Evolutionary conservation across 2,797 vertebrate genomes (phyloP), one percentile per base, ranked within the genome.

Genomic region (Agapornis canus): DNA sequence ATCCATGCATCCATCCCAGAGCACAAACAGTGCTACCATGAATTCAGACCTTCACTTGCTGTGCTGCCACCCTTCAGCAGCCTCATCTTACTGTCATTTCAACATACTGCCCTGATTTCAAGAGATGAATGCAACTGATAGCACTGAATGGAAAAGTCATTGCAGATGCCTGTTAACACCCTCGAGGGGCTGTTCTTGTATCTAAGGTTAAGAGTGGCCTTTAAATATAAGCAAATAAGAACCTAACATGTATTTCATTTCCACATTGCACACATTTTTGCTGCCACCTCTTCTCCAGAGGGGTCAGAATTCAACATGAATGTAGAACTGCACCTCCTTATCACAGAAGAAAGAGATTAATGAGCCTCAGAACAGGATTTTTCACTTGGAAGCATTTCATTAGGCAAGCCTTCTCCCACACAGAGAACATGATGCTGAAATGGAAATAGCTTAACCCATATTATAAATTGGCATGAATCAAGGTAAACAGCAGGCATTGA

Each of bases 401-500:
- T 81, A 91, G 63, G 29, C 51, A 92, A 56, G 40, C 43, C 65
- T 91, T 92, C 54, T 89, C 73, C 48, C 80, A 65, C 45, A 23
- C 11, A n/a, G 85, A 82, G 48, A 86, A 66, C 60, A 87, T 22
- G 49, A 96, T 64, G 43, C 59, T 94, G 57, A 64, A 80, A 81
- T 80, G 31, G 80, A 93, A 97, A 93, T 59, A 86, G 65, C 65
- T 93, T 82, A 95, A 92, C 61, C 66, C 64, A 82, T 91, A 95
- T 96, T 84, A 90, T 83, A 94, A 96, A 91, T 66, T 92, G 94
- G 80, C 87, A 71, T 18, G 54, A 89, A 84, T 70, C 31, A 92
- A 96, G 82, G 76, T 95, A 94, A 97, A 95, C 92, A 97, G 89
- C 92, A 95, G 85, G 81, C 23, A 0, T 26, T 81, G 70, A 92